Conservation (phyloP, 2,113 vertebrate genomes). For the Chinchilla lanigera region DNA sequence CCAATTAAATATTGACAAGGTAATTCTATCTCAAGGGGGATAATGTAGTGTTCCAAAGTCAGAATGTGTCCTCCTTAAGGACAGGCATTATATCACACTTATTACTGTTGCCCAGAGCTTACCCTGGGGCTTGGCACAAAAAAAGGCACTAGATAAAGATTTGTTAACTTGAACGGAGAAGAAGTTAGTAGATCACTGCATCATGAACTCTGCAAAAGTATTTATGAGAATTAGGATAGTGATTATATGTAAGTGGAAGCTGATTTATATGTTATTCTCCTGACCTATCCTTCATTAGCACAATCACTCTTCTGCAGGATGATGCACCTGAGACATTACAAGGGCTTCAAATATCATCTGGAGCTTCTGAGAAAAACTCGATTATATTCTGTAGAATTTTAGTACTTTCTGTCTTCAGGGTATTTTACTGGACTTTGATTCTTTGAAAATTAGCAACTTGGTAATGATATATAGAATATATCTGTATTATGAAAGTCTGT, state of each 20-base stretch:
- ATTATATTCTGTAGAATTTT: constrained; percentile 58
- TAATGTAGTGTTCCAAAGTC: constrained; percentile 58
- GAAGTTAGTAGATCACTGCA: constrained; percentile 70
- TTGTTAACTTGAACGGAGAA: constrained; percentile 73
- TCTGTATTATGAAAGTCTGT: constrained; percentile 11
- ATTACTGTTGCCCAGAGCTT: constrained; percentile 57
- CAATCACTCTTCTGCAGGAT: constrained; percentile 62
- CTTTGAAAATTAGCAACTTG: constrained; percentile 69
- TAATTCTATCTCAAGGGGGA: constrained; percentile 40
- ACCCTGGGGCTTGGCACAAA: constrained; percentile 64
- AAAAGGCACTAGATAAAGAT: constrained; percentile 65
- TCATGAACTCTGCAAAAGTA: constrained; percentile 69
- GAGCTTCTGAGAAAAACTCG: constrained; percentile 57
- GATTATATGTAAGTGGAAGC: constrained; percentile 70
- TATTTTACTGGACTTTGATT: constrained; percentile 65
- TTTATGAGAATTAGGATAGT: constrained; percentile 74
- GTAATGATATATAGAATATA: constrained; percentile 54
- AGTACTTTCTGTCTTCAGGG: constrained; percentile 28
- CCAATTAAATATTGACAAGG: constrained; percentile 75
- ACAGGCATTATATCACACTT: constrained; percentile 65
- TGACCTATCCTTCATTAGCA: constrained; percentile 73
- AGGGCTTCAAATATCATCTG: constrained; percentile 37
- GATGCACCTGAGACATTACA: constrained; percentile 59
- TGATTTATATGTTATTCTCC: constrained; percentile 75
- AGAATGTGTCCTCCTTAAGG: constrained; percentile 62